phyloP scores from a whole-genome alignment of 1,140 invertebrate species.

The Streblospio benedicti region DNA sequence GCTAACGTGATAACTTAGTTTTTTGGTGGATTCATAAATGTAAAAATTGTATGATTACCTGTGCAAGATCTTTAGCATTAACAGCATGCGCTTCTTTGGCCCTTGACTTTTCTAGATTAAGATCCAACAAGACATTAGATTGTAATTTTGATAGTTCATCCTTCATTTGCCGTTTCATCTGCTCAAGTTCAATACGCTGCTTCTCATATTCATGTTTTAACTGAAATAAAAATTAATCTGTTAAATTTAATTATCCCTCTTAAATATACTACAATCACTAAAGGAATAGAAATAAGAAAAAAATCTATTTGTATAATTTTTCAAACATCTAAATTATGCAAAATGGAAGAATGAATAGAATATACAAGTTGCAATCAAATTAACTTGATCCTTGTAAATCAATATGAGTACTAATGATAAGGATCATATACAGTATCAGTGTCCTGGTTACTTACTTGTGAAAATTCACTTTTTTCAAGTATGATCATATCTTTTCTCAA shows the following conservation, averaged over 20 bases:
- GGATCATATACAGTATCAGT: no score
- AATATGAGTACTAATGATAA: no score
- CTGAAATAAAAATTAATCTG: neutral
- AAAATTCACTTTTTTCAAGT: conserved; percentile 47
- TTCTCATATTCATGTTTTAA: no score
- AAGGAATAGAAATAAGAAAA: no score
- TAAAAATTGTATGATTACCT: neutral
- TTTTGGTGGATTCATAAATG: neutral
- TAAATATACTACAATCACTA: no score
- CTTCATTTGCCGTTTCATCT: conserved; percentile 27
- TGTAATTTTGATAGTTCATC: conserved; percentile 41
- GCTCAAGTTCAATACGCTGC: conserved; percentile 35
- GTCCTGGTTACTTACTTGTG: conserved; percentile 36
- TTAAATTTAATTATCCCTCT: neutral
- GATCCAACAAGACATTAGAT: conserved; percentile 40
- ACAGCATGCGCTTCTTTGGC: conserved; percentile 40
- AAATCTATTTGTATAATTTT: no score
- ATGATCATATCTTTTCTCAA: conserved; percentile 48
- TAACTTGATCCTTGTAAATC: no score
- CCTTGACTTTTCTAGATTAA: conserved; percentile 43
- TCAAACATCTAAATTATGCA: no score
- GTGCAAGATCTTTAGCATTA: no score
- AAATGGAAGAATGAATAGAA: no score
- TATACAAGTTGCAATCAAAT: neutral
- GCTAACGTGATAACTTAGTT: neutral